Base-by-base conservation (phyloP, 2,113 vertebrate species). In the Gymnogyps californianus region DNA sequence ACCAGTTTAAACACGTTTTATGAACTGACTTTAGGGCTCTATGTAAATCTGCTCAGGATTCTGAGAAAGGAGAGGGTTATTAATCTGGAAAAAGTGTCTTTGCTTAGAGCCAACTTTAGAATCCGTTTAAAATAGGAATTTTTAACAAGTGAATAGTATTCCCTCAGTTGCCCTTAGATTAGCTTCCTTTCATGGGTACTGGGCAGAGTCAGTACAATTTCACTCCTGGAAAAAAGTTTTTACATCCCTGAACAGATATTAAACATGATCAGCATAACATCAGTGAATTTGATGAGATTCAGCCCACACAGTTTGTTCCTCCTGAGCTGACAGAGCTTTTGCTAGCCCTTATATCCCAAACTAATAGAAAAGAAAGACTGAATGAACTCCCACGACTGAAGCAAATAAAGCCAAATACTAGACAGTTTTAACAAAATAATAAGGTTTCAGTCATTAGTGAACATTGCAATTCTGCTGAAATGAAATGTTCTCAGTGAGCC, bases 251-350 rank as follows among this genome's bases (percentile, higher is more conserved):
- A 97, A 75, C 83, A 97, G 93, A 90, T 84, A 96, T 96, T 92
- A 96, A 86, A 95, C 88, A 94, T 82, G 80, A 95, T 95, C 95
- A 95, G 83, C 83, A 90, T 90, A 96, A 93, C 76, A 89, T 94
- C 80, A 84, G 80, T 93, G 65, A 88, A 93, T 96, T 54, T 94
- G 67, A 86, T 57, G 55, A 96, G 90, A 95, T 83, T 87, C 89
- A 95, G 42, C 96, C 95, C 88, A 94, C 92, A 89, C 69, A 78
- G 83, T 89, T 93, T 92, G 83, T 78, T 97, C 76, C 83, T 92
- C 26, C 21, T 21, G 71, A 94, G 58, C 84, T 90, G 90, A 83
- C 29, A 89, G 75, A 92, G 76, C 32, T 90, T 83, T 94, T 70
- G 49, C 90, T 92, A 82, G 51, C 47, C 76, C 24, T 93, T 92